phyloP scores from a whole-genome alignment of 2,797 vertebrate genomes.

The Echeneis naucrates region DNA sequence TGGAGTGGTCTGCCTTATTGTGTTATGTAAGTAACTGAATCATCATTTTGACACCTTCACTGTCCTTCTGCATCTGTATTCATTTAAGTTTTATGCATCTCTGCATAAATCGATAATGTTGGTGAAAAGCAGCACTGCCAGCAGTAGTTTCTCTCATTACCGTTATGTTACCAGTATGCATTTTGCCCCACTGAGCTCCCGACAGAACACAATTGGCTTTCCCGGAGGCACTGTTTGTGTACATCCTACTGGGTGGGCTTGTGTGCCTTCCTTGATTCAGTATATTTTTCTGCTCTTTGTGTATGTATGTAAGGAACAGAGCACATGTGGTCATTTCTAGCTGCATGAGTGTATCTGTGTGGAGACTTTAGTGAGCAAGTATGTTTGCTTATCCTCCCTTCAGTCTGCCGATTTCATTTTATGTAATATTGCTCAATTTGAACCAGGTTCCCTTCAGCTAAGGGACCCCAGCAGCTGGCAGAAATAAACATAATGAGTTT shows the following conservation, averaged over 20 bases:
- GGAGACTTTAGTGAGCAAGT: constrained; percentile 17
- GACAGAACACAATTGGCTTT: constrained; percentile 31
- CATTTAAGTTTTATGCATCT: constrained; percentile 29
- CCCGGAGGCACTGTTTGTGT: constrained; percentile 35
- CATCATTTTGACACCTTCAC: neutral
- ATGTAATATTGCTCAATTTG: constrained; percentile 74
- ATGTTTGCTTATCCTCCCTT: constrained; percentile 63
- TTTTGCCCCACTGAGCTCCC: constrained; percentile 44
- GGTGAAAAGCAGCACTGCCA: constrained; percentile 31
- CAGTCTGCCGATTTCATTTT: constrained; percentile 67
- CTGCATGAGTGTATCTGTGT: constrained; percentile 26
- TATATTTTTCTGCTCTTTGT: constrained; percentile 49
- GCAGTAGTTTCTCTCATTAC: constrained; percentile 37
- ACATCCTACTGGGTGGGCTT: constrained; percentile 48
- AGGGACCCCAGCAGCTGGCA: constrained; percentile 81
- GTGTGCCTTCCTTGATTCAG: constrained; percentile 40
- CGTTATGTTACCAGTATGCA: no score
- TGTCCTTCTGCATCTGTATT: constrained; percentile 18
- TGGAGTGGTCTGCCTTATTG: neutral
- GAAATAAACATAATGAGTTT: constrained; percentile 83
- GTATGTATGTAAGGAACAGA: constrained; percentile 31
- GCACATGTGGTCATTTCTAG: constrained; percentile 50
- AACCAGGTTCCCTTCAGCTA: constrained; percentile 71
- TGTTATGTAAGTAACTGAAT: neutral
- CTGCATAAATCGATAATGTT: constrained; percentile 21